A percentile compares a stretch with the other conserved stretches of the same genome.
phyloP scores from a whole-genome alignment of 2,797 vertebrate genomes.

The Diceros bicornis region DNA sequence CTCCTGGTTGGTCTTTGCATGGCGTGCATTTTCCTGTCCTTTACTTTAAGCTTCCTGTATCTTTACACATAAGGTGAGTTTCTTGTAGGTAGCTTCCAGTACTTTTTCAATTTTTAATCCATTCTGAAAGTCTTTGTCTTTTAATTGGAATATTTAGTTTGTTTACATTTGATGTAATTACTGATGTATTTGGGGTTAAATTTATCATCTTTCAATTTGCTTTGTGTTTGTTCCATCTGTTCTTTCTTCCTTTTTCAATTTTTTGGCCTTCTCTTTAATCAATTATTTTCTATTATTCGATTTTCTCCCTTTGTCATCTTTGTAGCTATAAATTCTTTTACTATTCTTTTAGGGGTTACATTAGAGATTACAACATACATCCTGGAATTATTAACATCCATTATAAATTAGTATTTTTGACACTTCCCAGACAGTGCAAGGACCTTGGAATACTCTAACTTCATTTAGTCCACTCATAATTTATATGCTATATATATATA shows the following conservation, averaged over 20 bases:
- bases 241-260: too few relatives aligned
- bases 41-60: neutral
- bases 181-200: too few relatives aligned
- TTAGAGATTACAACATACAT: neutral
- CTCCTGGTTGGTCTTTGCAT: neutral
- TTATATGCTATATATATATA: neutral
- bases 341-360: neutral
- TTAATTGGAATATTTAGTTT: neutral
- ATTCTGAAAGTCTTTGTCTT: neutral
- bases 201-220: too few relatives aligned
- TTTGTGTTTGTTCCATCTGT: too few relatives aligned
- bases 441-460: too few relatives aligned
- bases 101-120: neutral
- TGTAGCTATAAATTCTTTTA: neutral
- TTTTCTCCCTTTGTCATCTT: neutral
- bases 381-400: neutral
- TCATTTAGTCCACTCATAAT: too few relatives aligned
- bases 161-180: neutral
- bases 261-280: neutral
- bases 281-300: neutral
- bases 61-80: neutral
- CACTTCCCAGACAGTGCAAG: neutral
- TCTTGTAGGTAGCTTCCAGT: neutral
- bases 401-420: neutral
- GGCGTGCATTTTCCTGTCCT: neutral